Evolutionary conservation across 2,113 vertebrate species (phyloP).

Genomic region (Myotis yumanensis): DNA sequence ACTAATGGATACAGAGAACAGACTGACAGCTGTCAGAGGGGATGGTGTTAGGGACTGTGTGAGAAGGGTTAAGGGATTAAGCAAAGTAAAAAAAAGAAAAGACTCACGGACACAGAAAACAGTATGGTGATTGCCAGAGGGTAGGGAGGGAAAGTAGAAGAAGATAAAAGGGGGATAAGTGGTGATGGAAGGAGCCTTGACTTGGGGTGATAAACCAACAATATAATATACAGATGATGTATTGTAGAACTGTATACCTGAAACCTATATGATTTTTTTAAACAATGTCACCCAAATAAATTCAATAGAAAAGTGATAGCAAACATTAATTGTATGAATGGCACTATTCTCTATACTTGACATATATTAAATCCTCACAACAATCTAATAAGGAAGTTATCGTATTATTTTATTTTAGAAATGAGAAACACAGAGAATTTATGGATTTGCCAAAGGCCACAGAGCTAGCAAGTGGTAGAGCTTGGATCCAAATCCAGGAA

Average conservation of each 20-base stretch:
- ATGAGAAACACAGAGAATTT: background rate
- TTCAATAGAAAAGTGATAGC: background rate
- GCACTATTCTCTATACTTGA: background rate
- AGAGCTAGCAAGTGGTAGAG: background rate
- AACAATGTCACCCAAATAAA: background rate
- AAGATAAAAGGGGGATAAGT: background rate
- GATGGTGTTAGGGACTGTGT: background rate
- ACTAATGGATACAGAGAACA: background rate
- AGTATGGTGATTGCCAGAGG: background rate
- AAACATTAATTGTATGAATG: background rate
- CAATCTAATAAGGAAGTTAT: background rate
- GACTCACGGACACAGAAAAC: background rate
- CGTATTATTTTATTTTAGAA: slow-evolving; percentile 12
- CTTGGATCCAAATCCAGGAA: background rate
- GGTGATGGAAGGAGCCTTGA: background rate
- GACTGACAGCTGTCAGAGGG: background rate
- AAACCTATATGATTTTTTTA: background rate
- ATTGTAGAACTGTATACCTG: background rate
- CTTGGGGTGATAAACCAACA: background rate
- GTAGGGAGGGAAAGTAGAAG: background rate
- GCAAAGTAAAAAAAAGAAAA: background rate
- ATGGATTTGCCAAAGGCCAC: background rate
- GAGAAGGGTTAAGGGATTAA: background rate
- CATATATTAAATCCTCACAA: slow-evolving; percentile 32
- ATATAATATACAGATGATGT: background rate